These are phyloP conservation scores for Glaucomys volans DNA, from an alignment of 2,113 vertebrate genomes.

Conservation along the genomic window DNA sequence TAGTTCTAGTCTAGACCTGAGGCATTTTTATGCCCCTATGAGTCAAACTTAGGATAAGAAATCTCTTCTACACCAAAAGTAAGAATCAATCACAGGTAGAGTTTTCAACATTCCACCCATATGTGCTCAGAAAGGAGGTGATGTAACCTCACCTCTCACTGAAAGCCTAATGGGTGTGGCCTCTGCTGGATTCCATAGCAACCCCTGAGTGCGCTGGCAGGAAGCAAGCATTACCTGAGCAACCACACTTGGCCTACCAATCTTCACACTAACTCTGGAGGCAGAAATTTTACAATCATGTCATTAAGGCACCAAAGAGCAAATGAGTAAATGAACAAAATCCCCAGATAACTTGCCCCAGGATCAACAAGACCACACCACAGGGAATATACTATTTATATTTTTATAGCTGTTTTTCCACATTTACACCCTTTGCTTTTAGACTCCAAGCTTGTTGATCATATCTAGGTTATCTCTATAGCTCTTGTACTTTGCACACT, in stretches of 20 bases:
- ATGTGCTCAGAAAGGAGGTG: not conserved
- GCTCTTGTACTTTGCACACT: not conserved
- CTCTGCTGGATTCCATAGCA: not conserved
- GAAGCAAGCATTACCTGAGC: not conserved
- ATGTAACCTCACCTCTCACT: not conserved
- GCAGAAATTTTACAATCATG: not conserved
- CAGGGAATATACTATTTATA: not conserved
- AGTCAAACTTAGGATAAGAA: not conserved
- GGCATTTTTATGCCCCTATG: not conserved
- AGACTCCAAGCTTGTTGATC: not conserved
- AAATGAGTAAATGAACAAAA: not conserved
- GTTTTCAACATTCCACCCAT: not conserved
- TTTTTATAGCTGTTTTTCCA: not conserved
- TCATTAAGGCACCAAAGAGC: not conserved
- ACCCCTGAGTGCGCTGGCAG: not conserved
- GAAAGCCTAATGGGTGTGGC: not conserved
- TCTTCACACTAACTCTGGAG: not conserved
- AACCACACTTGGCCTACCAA: not conserved
- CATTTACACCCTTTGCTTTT: not conserved
- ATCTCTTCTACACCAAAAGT: not conserved
- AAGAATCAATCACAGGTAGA: not conserved
- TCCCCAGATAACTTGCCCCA: not conserved
- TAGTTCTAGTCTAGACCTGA: not conserved
- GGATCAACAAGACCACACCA: not conserved
- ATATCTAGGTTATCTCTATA: not conserved